Evolutionary conservation across 2,888 invertebrate genomes (phyloP).

Genomic region (Drosophila kanekoi): DNA sequence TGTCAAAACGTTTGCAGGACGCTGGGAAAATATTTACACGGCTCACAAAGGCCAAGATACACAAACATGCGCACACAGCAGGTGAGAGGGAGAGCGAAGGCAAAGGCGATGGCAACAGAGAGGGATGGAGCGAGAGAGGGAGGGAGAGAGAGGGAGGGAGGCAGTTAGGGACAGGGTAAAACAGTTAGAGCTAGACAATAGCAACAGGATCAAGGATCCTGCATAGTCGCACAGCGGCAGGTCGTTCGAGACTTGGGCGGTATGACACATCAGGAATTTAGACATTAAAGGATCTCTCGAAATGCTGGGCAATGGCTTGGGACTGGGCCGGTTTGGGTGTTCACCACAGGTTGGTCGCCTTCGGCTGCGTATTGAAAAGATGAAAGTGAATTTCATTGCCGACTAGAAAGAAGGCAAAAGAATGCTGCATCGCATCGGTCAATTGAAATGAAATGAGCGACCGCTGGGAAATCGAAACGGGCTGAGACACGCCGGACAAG

Average conservation of each 20-base stretch:
- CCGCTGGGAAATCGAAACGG: conserved; percentile 48
- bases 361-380: conserved; percentile 66
- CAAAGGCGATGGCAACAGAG: background rate
- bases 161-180: conserved; percentile 35
- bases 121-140: background rate
- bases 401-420: conserved; percentile 36
- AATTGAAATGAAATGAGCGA: conserved; percentile 60
- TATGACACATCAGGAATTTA: conserved; percentile 77
- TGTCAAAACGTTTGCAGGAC: conserved; percentile 82
- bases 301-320: background rate
- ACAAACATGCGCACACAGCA: conserved; percentile 7
- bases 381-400: conserved; percentile 70
- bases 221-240: conserved; percentile 51
- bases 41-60: conserved; percentile 38
- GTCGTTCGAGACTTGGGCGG: conserved; percentile 63
- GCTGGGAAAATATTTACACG: conserved; percentile 82
- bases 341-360: conserved; percentile 41
- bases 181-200: conserved; percentile 67
- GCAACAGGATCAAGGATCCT: conserved; percentile 61
- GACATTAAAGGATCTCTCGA: conserved; percentile 67
- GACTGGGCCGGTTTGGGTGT: conserved; percentile 52
- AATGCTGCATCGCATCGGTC: conserved; percentile 55
- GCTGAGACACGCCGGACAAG: conserved; percentile 7
- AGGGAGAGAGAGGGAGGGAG: conserved; percentile 2
- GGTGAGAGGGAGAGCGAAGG: conserved; percentile 3